Conservation (phyloP, 2,888 invertebrate species). For the Tenthredo notha region DNA sequence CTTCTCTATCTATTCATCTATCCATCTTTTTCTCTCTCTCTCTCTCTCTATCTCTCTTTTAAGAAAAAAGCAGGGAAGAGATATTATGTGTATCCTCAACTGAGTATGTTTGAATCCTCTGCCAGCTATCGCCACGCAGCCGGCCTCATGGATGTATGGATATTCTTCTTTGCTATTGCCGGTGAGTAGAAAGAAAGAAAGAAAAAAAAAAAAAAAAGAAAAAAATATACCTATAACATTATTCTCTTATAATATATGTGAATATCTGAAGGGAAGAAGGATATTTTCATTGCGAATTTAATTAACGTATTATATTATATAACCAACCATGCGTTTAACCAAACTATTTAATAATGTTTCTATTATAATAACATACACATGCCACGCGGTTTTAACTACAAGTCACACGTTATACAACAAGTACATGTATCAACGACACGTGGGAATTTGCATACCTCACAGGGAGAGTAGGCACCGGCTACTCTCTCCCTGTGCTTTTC, state of each 20-base stretch:
- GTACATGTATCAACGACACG: conserved; percentile 14
- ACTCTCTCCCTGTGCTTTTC: neutral
- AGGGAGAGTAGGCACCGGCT: neutral
- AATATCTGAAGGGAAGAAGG: no score
- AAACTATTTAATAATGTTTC: neutral
- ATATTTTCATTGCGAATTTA: no score
- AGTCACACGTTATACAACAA: neutral
- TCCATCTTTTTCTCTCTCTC: neutral
- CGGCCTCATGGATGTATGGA: conserved; percentile 53
- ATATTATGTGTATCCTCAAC: conserved; percentile 25
- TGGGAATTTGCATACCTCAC: conserved; percentile 46
- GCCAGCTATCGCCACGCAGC: conserved; percentile 43
- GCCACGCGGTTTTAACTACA: neutral
- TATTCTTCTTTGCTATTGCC: conserved; percentile 52
- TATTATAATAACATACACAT: neutral
- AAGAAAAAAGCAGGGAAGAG: neutral
- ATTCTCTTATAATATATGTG: no score
- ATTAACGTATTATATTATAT: no score
- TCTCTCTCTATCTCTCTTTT: neutral
- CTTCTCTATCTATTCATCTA: neutral
- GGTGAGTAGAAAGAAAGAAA: neutral
- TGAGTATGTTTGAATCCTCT: conserved; percentile 48
- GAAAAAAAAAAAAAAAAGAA: no score
- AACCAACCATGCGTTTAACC: neutral
- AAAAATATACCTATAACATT: no score